Percentiles rank a stretch among this genome's conserved stretches.
phyloP scores from a whole-genome alignment of 2,113 vertebrate genomes.

The Lophura nycthemera region DNA sequence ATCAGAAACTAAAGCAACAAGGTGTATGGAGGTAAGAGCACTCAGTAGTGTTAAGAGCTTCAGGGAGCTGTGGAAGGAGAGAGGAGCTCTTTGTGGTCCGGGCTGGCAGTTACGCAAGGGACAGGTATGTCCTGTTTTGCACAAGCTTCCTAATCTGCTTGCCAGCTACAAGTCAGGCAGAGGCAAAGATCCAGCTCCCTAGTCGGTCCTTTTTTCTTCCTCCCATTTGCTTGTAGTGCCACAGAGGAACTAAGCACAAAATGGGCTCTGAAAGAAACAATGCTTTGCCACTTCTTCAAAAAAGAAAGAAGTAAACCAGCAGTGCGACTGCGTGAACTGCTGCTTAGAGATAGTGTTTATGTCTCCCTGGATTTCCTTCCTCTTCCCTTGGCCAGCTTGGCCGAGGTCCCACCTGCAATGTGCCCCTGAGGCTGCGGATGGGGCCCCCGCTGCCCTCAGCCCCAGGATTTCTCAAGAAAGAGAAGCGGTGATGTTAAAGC shows the following conservation, averaged over 20 bases:
- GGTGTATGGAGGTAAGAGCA: background rate
- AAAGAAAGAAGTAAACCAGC: background rate
- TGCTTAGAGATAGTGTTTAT: background rate
- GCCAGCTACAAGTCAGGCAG: background rate
- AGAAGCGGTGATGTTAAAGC: background rate
- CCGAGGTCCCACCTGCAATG: background rate
- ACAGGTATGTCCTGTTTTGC: background rate
- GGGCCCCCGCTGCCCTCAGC: background rate
- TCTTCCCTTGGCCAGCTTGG: background rate
- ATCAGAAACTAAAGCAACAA: background rate
- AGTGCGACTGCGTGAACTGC: rapidly evolving
- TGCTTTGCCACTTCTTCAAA: background rate
- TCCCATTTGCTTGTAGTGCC: background rate
- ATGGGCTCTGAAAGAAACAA: background rate
- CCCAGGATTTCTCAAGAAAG: background rate
- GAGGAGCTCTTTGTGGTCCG: background rate
- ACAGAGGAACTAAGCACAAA: background rate
- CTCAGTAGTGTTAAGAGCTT: background rate
- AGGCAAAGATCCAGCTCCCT: background rate
- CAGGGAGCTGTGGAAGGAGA: background rate
- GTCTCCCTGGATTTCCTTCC: background rate
- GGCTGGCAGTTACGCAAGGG: background rate
- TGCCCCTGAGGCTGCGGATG: background rate
- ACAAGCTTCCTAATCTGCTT: background rate
- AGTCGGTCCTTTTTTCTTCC: background rate